Percentiles rank a stretch among this genome's conserved stretches.
Conservation (phyloP, 2,113 vertebrate species). For the Tinamus guttatus region DNA sequence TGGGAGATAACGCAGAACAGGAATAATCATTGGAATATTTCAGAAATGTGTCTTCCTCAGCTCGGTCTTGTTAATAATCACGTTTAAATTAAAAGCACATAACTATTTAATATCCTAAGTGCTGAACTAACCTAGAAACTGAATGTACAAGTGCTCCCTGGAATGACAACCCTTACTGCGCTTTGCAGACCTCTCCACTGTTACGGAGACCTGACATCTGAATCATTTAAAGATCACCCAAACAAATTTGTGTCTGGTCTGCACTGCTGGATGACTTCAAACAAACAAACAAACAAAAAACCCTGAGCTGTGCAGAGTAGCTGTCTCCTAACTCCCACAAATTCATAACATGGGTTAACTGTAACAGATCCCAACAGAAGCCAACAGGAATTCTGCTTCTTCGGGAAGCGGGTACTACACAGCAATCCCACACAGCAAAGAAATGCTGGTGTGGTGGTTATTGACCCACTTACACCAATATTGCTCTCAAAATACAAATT, state of each 20-base stretch:
- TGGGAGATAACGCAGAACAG: not conserved
- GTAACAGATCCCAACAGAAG: not conserved
- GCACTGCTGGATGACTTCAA: not conserved
- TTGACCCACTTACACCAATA: not conserved
- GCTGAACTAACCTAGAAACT: slow-evolving; percentile 6
- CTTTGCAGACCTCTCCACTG: not conserved
- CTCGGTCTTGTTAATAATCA: slow-evolving; percentile 2
- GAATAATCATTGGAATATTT: not conserved
- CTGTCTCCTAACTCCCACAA: not conserved
- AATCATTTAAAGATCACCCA: not conserved
- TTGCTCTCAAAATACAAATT: slow-evolving; percentile 14
- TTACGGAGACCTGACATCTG: not conserved
- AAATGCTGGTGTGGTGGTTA: not conserved
- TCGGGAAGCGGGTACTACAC: not conserved
- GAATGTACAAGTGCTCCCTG: not conserved
- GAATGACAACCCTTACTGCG: not conserved
- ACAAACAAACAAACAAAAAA: not conserved
- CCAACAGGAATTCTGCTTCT: not conserved
- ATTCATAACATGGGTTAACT: not conserved
- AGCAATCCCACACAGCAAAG: not conserved
- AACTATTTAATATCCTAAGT: not conserved
- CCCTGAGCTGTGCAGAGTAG: not conserved
- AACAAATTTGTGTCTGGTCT: not conserved
- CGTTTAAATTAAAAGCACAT: not conserved
- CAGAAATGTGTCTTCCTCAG: not conserved